These are phyloP conservation scores for Spodoptera litura DNA, from an alignment of 1,140 invertebrate genomes.

Conservation along the genomic window DNA sequence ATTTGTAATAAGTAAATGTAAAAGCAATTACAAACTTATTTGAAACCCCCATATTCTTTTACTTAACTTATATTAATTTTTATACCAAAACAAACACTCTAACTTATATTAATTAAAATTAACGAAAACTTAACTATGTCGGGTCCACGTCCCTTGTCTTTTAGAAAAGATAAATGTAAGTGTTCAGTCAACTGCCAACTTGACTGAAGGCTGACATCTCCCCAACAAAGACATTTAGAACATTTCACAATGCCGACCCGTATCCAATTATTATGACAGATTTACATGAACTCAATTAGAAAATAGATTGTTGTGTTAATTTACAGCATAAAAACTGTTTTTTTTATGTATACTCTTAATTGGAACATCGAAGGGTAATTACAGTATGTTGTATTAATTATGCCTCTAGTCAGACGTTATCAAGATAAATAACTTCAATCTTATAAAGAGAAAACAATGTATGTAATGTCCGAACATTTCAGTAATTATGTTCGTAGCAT, in stretches of 20 bases:
- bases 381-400: background rate
- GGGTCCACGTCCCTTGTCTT: conserved; percentile 47
- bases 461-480: background rate
- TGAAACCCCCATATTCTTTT: no score
- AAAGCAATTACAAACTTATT: no score
- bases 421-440: background rate
- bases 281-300: conserved; percentile 46
- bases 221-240: conserved; percentile 57
- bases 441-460: background rate
- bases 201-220: conserved; percentile 71
- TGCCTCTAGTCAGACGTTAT: background rate
- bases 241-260: conserved; percentile 51
- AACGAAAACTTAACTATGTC: conserved; percentile 55
- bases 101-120: conserved; percentile 50
- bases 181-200: conserved; percentile 70
- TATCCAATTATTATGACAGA: conserved; percentile 59
- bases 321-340: no score
- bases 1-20: no score
- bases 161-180: conserved; percentile 74
- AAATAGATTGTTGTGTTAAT: conserved; percentile 12
- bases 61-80: background rate
- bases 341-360: no score
- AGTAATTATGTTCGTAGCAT: background rate
- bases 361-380: no score
- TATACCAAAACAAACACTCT: conserved; percentile 11